Evolutionary conservation across 2,797 vertebrate species (phyloP).

Genomic region (Acrocephalus scirpaceus): DNA sequence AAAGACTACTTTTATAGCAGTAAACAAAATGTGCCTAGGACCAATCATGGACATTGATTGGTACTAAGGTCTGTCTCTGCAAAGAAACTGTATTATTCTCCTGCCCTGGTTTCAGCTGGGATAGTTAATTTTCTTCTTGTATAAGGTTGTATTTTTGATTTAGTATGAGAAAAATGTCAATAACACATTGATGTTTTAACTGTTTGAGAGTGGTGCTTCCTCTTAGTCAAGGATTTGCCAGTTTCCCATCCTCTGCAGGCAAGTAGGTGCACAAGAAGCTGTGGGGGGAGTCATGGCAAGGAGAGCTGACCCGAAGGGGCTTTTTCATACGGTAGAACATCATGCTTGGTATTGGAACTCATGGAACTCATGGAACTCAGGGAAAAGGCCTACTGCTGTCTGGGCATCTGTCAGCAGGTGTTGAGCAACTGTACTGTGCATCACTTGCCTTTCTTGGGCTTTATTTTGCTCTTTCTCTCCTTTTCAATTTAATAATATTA

Average conservation of each 20-base stretch:
- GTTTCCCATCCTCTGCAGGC: neutral
- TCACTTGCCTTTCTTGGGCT: neutral
- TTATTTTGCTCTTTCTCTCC: neutral
- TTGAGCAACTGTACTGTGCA: neutral
- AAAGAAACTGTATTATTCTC: neutral
- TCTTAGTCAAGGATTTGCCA: neutral
- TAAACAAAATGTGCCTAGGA: neutral
- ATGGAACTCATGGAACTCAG: rapidly evolving
- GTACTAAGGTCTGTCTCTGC: neutral
- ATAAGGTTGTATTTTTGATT: neutral
- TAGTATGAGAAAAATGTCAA: neutral
- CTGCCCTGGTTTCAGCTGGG: neutral
- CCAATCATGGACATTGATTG: neutral
- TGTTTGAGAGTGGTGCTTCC: neutral
- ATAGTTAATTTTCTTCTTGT: neutral
- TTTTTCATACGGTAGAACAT: neutral
- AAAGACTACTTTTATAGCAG: neutral
- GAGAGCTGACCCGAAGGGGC: rapidly evolving
- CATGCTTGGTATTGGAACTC: neutral
- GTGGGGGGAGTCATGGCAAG: rapidly evolving
- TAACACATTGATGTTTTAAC: neutral
- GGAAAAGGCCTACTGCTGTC: neutral
- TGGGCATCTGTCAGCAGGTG: neutral
- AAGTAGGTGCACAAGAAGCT: neutral
- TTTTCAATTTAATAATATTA: neutral